Evolutionary conservation across 2,888 invertebrate species (phyloP).

Genomic region (Digitonthophagus gazella): DNA sequence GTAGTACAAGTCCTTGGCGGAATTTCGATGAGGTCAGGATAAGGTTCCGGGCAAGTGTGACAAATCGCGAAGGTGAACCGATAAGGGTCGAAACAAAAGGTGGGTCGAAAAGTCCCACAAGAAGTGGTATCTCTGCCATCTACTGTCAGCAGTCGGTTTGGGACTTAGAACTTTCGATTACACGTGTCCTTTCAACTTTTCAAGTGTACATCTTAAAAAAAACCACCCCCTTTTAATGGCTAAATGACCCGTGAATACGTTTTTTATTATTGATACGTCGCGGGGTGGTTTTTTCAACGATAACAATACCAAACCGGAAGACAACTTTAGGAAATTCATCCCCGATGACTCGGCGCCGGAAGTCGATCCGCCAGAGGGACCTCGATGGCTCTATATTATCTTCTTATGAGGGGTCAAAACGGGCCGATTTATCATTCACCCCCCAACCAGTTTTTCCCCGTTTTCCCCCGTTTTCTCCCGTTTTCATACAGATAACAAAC

Average conservation of each 20-base stretch:
- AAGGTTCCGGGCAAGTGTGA: conserved; percentile 29
- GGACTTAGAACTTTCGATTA: background rate
- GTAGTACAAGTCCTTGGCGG: conserved; percentile 14
- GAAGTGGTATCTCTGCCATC: background rate
- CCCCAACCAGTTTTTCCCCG: too few relatives aligned
- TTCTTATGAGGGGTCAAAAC: background rate
- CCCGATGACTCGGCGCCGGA: background rate
- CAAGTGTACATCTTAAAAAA: background rate
- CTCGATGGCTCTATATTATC: background rate
- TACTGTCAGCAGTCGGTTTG: conserved; percentile 1
- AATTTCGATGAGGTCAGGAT: conserved; percentile 18
- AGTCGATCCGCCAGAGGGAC: background rate
- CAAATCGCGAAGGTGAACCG: conserved; percentile 33
- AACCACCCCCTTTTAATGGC: background rate
- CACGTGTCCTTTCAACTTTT: conserved; percentile 7
- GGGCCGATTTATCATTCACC: too few relatives aligned
- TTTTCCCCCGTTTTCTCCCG: too few relatives aligned
- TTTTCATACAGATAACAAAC: background rate
- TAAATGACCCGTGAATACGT: background rate
- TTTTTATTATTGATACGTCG: too few relatives aligned
- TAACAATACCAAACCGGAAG: background rate
- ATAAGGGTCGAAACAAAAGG: conserved; percentile 5
- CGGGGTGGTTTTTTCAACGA: background rate
- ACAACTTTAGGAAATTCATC: background rate
- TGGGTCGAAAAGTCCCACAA: background rate